A percentile compares a stretch with the other conserved stretches of the same genome.
Conservation (phyloP, 2,888 invertebrate species). For the Nemurella pictetii region DNA sequence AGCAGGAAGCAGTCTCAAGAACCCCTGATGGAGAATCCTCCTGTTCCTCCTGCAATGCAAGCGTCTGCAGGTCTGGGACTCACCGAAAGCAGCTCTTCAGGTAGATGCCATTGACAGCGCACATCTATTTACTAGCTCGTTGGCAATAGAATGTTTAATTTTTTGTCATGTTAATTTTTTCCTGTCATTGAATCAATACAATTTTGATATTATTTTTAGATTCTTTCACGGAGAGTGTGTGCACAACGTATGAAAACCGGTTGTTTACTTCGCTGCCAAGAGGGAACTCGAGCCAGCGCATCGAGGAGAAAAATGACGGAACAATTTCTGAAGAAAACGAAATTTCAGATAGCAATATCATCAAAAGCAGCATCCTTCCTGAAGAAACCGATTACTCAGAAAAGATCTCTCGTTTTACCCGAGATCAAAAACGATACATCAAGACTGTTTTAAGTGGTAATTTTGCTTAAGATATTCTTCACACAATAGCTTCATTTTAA, state of each 20-base stretch:
- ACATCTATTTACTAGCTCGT: too few relatives aligned
- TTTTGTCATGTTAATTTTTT: background rate
- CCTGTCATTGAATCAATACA: background rate
- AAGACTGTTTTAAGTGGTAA: background rate
- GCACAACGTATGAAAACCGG: conserved; percentile 60
- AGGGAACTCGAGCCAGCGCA: background rate
- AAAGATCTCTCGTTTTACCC: background rate
- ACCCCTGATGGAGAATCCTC: background rate
- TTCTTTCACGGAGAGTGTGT: conserved; percentile 63
- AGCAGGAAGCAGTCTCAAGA: conserved; percentile 51
- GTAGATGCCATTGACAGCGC: conserved; percentile 45
- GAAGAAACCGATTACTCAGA: background rate
- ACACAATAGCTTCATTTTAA: background rate
- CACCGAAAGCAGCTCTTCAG: conserved; percentile 66
- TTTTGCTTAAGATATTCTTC: background rate
- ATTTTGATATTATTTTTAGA: conserved; percentile 47
- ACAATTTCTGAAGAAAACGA: background rate
- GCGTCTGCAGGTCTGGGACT: conserved; percentile 48
- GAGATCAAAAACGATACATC: background rate
- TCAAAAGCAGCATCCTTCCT: background rate
- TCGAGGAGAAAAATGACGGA: background rate
- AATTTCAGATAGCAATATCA: conserved; percentile 9
- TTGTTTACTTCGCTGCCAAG: background rate
- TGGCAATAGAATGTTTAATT: too few relatives aligned
- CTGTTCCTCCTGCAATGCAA: conserved; percentile 15